Evolutionary conservation across 1,140 invertebrate genomes (phyloP).

Genomic region (Apis laboriosa): DNA sequence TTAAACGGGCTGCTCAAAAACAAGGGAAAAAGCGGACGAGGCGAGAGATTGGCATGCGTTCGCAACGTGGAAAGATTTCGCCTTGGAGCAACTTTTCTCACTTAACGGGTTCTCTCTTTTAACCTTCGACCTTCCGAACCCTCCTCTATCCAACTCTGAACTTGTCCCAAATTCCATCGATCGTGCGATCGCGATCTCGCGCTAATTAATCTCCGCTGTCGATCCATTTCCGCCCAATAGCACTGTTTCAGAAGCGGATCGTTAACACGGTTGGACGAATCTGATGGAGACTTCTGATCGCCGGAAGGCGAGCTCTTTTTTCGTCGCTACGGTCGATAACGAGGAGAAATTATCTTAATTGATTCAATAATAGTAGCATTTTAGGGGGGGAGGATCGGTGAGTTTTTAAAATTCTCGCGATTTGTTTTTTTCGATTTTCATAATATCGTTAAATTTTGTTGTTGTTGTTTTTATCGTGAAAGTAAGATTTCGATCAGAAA

Average conservation of each 20-base stretch:
- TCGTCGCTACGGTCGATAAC: background rate
- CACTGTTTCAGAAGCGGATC: conserved; percentile 14
- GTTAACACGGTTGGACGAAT: conserved; percentile 18
- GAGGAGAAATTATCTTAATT: background rate
- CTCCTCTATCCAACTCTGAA: conserved; percentile 48
- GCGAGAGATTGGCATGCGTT: conserved; percentile 10
- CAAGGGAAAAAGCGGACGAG: background rate
- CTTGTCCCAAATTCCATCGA: conserved; percentile 55
- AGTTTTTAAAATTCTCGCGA: no score
- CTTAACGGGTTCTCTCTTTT: conserved; percentile 58
- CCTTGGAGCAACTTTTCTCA: conserved; percentile 17
- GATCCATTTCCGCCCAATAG: conserved; percentile 35
- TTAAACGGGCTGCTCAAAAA: no score
- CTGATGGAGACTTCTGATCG: background rate
- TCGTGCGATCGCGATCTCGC: background rate
- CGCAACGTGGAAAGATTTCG: conserved; percentile 26
- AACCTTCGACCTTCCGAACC: conserved; percentile 57
- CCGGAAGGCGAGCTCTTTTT: no score
- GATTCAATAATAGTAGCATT: background rate
- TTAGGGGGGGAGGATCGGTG: no score
- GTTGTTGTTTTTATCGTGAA: no score
- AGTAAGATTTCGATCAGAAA: no score
- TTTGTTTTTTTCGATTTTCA: no score
- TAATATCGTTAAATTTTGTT: no score
- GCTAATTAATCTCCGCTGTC: conserved; percentile 37